Conservation (phyloP, 2,888 invertebrate species). For the Phymatocera aterrima region DNA sequence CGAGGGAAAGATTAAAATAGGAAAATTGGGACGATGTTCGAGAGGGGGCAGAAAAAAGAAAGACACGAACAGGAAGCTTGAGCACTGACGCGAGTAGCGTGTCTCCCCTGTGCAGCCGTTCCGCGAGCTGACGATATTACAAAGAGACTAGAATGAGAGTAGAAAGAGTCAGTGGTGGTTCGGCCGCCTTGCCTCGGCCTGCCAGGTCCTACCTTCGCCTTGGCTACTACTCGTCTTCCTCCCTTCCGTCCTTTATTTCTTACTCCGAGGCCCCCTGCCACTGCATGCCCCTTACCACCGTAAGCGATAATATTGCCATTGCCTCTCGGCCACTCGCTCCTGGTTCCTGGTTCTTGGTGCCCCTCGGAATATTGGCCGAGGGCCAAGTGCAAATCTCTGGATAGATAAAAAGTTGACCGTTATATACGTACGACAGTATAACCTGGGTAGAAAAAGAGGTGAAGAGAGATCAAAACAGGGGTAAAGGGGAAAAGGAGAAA, state of each 20-base stretch:
- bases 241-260: too few species aligned
- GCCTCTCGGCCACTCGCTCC: neutral
- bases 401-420: constrained; percentile 64
- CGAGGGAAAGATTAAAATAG: neutral
- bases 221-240: neutral
- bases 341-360: neutral
- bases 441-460: too few species aligned
- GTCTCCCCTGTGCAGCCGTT: neutral
- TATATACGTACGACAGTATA: too few species aligned
- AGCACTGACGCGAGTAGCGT: neutral
- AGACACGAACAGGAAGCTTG: neutral
- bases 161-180: constrained; percentile 3
- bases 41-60: neutral
- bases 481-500: neutral
- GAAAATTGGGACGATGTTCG: neutral
- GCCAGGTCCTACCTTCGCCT: neutral
- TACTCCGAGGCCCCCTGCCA: too few species aligned
- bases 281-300: too few species aligned
- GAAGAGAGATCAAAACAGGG: neutral
- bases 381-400: constrained; percentile 69
- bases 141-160: constrained; percentile 2
- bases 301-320: constrained; percentile 71
- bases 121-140: constrained; percentile 39
- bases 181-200: neutral
- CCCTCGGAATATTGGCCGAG: constrained; percentile 68